These are phyloP conservation scores for Seira ritae DNA, from an alignment of 2,888 invertebrate genomes.

Conservation along the genomic window DNA sequence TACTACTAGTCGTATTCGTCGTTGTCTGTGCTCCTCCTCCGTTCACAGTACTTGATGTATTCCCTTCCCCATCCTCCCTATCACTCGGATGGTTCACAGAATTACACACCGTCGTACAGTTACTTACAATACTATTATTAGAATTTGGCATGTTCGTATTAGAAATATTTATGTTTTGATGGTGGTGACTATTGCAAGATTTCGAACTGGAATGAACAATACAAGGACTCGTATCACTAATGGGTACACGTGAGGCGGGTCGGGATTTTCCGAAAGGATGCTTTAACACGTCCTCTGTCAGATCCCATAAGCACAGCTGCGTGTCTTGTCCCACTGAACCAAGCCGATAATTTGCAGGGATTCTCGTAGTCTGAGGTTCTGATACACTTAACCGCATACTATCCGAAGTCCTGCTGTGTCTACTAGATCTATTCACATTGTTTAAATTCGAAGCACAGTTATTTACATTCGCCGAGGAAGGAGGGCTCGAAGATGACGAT, in stretches of 20 bases:
- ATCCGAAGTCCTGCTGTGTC: constrained; percentile 70
- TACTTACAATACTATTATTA: constrained; percentile 66
- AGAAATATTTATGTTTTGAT: constrained; percentile 62
- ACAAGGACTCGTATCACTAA: constrained; percentile 68
- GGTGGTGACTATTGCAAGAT: constrained; percentile 69
- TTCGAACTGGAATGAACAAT: constrained; percentile 71
- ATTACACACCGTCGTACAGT: constrained; percentile 63
- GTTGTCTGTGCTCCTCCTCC: constrained; percentile 52
- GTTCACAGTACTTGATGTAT: constrained; percentile 33
- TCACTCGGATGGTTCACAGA: constrained; percentile 61
- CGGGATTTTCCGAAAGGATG: constrained; percentile 71
- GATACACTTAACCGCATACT: constrained; percentile 74
- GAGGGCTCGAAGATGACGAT: constrained; percentile 52
- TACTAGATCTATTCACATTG: constrained; percentile 65
- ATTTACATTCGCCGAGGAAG: constrained; percentile 62
- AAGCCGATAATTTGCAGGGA: constrained; percentile 84
- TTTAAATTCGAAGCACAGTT: constrained; percentile 67
- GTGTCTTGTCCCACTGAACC: constrained; percentile 99
- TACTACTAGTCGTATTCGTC: constrained; percentile 74
- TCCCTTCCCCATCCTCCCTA: constrained; percentile 56
- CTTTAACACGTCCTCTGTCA: constrained; percentile 93
- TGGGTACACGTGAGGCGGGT: constrained; percentile 71
- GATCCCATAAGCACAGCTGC: constrained; percentile 97
- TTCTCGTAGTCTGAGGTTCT: constrained; percentile 72
- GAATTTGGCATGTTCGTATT: constrained; percentile 69